Evolutionary conservation across 2,113 vertebrate genomes (phyloP), one percentile per base, ranked within the genome.

Genomic region (Rhagologus leucostigma): DNA sequence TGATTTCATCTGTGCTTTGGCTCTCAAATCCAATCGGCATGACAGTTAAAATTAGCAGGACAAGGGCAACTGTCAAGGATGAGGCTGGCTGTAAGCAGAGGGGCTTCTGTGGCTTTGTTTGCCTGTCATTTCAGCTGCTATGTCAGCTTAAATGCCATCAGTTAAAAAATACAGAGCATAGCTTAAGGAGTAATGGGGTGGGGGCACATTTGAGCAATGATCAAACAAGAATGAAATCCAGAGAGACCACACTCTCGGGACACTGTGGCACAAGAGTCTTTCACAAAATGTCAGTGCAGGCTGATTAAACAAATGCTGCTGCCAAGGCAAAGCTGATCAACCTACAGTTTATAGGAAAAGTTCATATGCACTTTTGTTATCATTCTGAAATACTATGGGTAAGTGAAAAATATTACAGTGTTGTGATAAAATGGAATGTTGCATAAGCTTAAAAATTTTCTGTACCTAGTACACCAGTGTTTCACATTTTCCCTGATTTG

Each of bases 51-150:
- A 98, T 98, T 98, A 96, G 91, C 74, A 93, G 81, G 82, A 97
- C 97, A 97, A 98, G 97, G 97, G 97, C 97, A 98, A 91, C 89
- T 93, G 95, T 97, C 97, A 97, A 95, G 94, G 87, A 97, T 94
- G 93, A 89, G 53, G 52, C 49, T 96, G 80, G 81, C 89, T 96
- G 80, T 84, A 89, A 97, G 94, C 84, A 94, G 82, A 97, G 93
- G 90, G 64, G 83, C 42, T 90, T 97, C 70, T 39, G 89, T 70
- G 76, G 83, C 95, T 97, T 97, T 97, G 96, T 97, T 97, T 97
- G 94, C 94, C 87, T 97, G 94, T 97, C 96, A 97, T 95, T 90
- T 97, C 53, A 14, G 74, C 96, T 98, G 95, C 95, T 94, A 89
- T 97, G 94, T 97, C 93, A 97, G 79, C 50, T 80, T 91, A 97